A percentile compares a stretch with the other conserved stretches of the same genome.
phyloP scores from a whole-genome alignment of 2,888 invertebrate genomes.

The Sacculina carcini region DNA sequence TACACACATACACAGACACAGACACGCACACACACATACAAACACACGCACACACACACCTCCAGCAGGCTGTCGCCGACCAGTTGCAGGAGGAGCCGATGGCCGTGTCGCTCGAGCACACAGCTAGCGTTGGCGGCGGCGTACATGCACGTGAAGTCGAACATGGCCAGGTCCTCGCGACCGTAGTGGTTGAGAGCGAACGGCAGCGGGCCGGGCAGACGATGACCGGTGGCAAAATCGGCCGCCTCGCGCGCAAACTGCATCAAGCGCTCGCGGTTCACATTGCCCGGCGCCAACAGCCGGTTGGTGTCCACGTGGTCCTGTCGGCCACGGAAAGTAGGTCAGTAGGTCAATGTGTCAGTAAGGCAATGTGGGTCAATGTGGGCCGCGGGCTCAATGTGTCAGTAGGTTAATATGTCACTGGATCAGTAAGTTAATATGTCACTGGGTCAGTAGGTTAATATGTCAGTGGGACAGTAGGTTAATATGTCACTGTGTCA shows the following conservation, averaged over 20 bases:
- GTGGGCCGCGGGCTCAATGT: too few relatives aligned
- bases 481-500: too few relatives aligned
- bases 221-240: constrained; percentile 65
- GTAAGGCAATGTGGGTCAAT: too few relatives aligned
- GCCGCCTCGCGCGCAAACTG: constrained; percentile 85
- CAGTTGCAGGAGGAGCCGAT: constrained; percentile 56
- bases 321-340: constrained; percentile 22
- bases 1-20: background rate
- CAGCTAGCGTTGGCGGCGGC: constrained; percentile 84
- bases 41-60: constrained; percentile 22
- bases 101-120: constrained; percentile 44
- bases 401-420: too few relatives aligned
- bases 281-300: constrained; percentile 61
- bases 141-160: constrained; percentile 97
- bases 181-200: constrained; percentile 96
- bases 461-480: too few relatives aligned
- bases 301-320: constrained; percentile 73
- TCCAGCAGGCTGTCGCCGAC: constrained; percentile 91
- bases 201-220: constrained; percentile 58
- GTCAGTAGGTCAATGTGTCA: background rate
- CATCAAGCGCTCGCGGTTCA: constrained; percentile 63
- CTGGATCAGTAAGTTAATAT: too few relatives aligned
- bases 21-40: background rate
- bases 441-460: too few relatives aligned
- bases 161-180: constrained; percentile 90